Base-by-base conservation (phyloP, 2,797 vertebrate species). In the Apogon hyalosoma region DNA sequence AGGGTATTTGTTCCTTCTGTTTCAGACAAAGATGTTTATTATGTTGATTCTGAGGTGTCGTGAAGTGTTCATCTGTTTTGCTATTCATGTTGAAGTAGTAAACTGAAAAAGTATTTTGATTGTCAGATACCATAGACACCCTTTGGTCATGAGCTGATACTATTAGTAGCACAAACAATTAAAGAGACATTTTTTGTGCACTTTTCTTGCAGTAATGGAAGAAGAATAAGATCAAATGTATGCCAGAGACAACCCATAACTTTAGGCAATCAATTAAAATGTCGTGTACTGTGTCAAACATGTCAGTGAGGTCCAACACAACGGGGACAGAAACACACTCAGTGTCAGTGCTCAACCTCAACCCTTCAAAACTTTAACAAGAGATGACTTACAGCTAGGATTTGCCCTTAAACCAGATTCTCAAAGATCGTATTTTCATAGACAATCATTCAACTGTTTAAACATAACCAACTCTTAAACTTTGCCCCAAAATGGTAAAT, bases 191-290 rank as follows among this genome's bases (percentile, higher is more conserved):
- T 75, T 68, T 58, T 42, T 48, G 48, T 46, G 9, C 52, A 3
- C 56, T 72, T 48, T 62, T 59, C 63, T 50, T 56, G 10, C 4
- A 11, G 47, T 54, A n/a, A 47, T 36, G 67, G 36, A 60, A 16
- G 24, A 59, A 38, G n/a, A 64, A 59, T 64, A 43, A 14, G 19
- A 75, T 73, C 19, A 59, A 69, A 75, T 18, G n/a, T 40, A 53
- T 13, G 4, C 41, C 49, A 14, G 55, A 79, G 63, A 72, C 68
- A 78, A 63, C 80, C 82, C 63, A 84, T 87, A 74, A 85, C 80
- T 88, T 64, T 70, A 83, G 83, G 80, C 83, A 52, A 63, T 85
- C 75, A 82, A 85, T 88, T 87, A 87, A 80, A 82, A 51, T 72
- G 71, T 71, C 2, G 1, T 73, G 69, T 69, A 42, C 41, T 60